phyloP scores from a whole-genome alignment of 2,797 vertebrate species.

The Fratercula arctica region DNA sequence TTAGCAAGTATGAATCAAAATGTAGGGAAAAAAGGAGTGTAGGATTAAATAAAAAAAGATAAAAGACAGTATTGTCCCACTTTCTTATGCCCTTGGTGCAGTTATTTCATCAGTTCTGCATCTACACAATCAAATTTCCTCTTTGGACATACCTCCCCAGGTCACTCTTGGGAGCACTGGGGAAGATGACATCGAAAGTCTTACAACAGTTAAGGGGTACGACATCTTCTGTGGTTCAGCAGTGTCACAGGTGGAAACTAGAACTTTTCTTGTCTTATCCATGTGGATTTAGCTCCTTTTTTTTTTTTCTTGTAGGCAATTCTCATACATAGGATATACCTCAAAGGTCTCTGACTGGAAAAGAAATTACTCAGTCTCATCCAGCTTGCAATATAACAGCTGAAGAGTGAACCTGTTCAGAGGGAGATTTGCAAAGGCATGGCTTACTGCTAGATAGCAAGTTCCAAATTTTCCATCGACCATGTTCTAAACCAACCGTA shows the following conservation, averaged over 20 bases:
- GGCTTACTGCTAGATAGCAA: not conserved
- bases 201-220: not conserved
- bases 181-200: not conserved
- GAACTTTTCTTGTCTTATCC: not conserved
- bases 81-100: not conserved
- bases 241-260: not conserved
- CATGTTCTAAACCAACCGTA: not conserved
- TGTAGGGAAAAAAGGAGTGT: accelerated
- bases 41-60: not conserved
- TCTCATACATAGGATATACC: not conserved
- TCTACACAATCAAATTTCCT: not conserved
- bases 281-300: not conserved
- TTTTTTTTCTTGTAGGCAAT: not conserved
- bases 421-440: not conserved
- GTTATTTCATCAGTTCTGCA: not conserved
- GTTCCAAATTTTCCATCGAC: not conserved
- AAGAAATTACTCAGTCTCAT: not conserved
- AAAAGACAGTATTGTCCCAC: not conserved
- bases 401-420: not conserved
- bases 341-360: not conserved
- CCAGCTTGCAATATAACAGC: not conserved
- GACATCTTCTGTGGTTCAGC: not conserved
- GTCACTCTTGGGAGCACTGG: accelerated
- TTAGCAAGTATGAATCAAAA: not conserved
- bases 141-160: not conserved